phyloP scores from a whole-genome alignment of 2,113 vertebrate species.

The Trichechus manatus region DNA sequence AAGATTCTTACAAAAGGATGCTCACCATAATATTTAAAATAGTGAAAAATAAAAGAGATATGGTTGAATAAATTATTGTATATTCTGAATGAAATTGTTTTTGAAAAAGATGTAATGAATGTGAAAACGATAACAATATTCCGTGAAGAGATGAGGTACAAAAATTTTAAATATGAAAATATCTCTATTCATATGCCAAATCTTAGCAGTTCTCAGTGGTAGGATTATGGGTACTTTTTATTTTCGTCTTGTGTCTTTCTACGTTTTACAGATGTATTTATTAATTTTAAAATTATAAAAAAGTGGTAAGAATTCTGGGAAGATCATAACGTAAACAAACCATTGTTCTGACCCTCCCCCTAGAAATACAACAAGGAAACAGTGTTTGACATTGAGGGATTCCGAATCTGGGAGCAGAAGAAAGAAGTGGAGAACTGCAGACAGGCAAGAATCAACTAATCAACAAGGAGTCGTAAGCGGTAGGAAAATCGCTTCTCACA shows the following conservation, averaged over 20 bases:
- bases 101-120: not conserved
- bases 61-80: not conserved
- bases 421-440: no score
- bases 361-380: no score
- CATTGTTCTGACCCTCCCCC: no score
- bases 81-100: constrained; percentile 16
- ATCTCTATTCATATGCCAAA: not conserved
- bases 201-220: not conserved
- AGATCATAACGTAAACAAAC: no score
- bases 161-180: not conserved
- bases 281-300: constrained; percentile 20
- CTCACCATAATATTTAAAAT: not conserved
- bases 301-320: not conserved
- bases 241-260: constrained; percentile 15
- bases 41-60: not conserved
- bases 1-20: not conserved
- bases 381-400: no score
- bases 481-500: no score
- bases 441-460: no score
- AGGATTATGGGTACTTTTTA: not conserved
- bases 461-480: no score
- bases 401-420: no score
- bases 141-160: not conserved
- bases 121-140: not conserved
- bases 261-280: not conserved